Base-by-base conservation (phyloP, 2,113 vertebrate genomes). In the Tamias sibiricus region DNA sequence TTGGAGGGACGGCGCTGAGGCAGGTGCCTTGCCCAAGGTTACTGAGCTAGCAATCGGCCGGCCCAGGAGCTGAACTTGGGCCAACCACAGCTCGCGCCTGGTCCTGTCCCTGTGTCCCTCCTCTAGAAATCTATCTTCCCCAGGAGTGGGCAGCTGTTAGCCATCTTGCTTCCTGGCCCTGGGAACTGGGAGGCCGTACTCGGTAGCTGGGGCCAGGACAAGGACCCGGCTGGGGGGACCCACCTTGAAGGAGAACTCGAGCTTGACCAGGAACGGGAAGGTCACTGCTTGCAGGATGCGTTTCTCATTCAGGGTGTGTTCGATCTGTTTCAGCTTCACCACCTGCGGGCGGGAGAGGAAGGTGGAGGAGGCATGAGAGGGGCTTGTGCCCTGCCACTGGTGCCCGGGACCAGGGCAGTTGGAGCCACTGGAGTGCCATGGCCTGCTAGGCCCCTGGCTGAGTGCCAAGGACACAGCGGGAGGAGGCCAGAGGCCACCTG, bases 261-360 rank as follows among this genome's bases (percentile, higher is more conserved):
- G 98, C 83, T 97, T 99, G 91, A 99, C 99, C 44, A 99, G 99
- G 97, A 99, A 99, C 59, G 99, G 99, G 88, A 99, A 99, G 97
- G 98, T 99, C 98, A 99, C 99, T 0, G 99, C 99, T 97, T 99
- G 99, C 83, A 99, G 99, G 93, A 99, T 99, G 95, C 99, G 98
- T 96, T 99, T 99, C 98, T 99, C 99, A 13, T 99, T 99, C 90
- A 99, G 98, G 37, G 99, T 99, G 97, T 99, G 99, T 96, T 99
- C 99, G 4, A 99, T 99, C 98, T 99, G 99, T 97, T 99, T 99
- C 98, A 99, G 99, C 97, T 99, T 99, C 85, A 99, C 99, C 95
- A 99, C 99, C 99, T 99, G 77, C 0, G 9, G 49, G 8, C 10
- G 22, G 35, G 16, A 40, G 77, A 52, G 44, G 59, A n/a, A 24